Base-by-base conservation (phyloP, 2,113 vertebrate species). In the Pica pica region DNA sequence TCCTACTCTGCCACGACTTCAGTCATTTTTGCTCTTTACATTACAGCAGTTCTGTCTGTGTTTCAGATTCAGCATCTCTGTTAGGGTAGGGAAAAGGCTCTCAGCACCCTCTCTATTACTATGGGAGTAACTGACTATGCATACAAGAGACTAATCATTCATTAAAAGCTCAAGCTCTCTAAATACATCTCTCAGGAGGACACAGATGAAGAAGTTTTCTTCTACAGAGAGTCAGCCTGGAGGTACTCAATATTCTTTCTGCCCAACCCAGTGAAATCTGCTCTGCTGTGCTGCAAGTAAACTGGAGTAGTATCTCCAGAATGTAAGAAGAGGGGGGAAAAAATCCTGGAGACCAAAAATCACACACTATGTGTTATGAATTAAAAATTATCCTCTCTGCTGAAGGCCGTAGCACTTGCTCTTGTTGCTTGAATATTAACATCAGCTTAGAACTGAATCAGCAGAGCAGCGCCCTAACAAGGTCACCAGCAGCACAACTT, bases 401-500 rank as follows among this genome's bases (percentile, higher is more conserved):
- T 79, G 56, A 96, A 87, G 64, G 88, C 73, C 3, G 0, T 8
- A 31, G 41, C 2, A 7, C 69, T 87, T 61, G 52, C 28, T 96
- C 23, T 75, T 68, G 65, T 77, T 75, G 53, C 50, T 69, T 79
- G 95, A 95, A 89, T 96, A 92, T 92, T 93, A 94, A 96, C 46
- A 4, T 71, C 61, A 39, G 73, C 77, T 94, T 87, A 79, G 80
- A 89, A 96, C 83, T 91, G 70, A 96, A 87, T 94, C 92, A 95
- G 94, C 92, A 92, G 93, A 89, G 79, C 27, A 7, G 80, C 22
- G 15, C 84, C 5, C 8, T 87, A 90, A 92, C 88, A 94, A 93
- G 90, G 92, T 96, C 86, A 91, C 60, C 27, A 56, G 10, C 60
- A 57, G 80, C 83, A 77, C 60, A 93, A 60, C 92, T 94, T 95